Evolutionary conservation across 92 coral and sea anemone genomes (phyloP).

Genomic region (Bergia sp.): DNA sequence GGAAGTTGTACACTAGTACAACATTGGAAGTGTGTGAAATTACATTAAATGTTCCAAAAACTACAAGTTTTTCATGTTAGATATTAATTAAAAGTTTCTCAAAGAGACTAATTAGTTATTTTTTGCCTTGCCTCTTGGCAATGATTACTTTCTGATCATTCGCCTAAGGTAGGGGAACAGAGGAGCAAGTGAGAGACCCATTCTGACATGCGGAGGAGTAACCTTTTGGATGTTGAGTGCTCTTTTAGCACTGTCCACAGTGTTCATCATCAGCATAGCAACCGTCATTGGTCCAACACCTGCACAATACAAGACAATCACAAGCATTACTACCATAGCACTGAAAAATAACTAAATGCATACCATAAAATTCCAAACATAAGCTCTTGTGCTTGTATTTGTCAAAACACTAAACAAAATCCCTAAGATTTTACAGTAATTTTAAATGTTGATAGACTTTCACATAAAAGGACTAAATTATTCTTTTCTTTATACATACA

Average conservation of each 20-base stretch:
- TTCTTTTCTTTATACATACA: too few relatives aligned
- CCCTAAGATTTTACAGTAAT: too few relatives aligned
- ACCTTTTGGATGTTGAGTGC: conserved; percentile 92
- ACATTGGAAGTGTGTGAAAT: not conserved
- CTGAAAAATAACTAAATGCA: too few relatives aligned
- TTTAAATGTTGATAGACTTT: too few relatives aligned
- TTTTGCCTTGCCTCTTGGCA: not conserved
- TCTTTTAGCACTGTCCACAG: conserved; percentile 96
- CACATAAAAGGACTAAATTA: too few relatives aligned
- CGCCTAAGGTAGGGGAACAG: conserved; percentile 82
- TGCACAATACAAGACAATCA: conserved; percentile 7
- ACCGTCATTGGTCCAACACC: conserved; percentile 99
- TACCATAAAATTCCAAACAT: too few relatives aligned
- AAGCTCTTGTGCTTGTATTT: too few relatives aligned
- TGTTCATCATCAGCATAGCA: conserved; percentile 98
- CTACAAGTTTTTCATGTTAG: not conserved
- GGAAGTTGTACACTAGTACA: not conserved
- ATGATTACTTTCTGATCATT: conserved; percentile 61
- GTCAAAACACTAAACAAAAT: too few relatives aligned
- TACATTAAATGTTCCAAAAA: too few relatives aligned
- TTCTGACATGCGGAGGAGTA: conserved; percentile 73
- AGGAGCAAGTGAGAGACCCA: conserved; percentile 95
- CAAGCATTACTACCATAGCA: not conserved
- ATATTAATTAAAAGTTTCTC: not conserved
- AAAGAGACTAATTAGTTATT: not conserved